These are phyloP conservation scores for Willowsia nigromaculata DNA, from an alignment of 2,888 invertebrate genomes.

Conservation along the genomic window DNA sequence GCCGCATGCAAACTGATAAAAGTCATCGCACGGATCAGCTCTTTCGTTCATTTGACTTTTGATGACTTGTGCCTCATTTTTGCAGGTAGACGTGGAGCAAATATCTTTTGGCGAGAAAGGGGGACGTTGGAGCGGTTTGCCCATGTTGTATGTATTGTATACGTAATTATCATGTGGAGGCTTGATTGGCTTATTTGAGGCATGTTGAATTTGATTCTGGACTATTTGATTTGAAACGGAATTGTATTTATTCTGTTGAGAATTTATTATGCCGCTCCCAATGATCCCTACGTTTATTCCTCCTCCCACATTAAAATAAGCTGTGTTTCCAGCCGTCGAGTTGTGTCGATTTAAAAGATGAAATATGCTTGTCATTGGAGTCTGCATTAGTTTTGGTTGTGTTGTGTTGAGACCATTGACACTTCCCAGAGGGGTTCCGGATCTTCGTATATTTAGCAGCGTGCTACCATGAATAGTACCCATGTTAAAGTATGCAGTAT, in stretches of 20 bases:
- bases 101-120: background rate
- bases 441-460: too few species aligned
- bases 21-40: constrained; percentile 90
- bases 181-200: background rate
- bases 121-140: background rate
- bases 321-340: too few species aligned
- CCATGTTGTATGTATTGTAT: background rate
- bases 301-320: too few species aligned
- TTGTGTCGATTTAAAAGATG: too few species aligned
- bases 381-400: too few species aligned
- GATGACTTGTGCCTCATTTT: constrained; percentile 78
- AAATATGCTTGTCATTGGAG: too few species aligned
- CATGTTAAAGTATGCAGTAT: background rate
- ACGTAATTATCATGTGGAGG: background rate
- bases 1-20: constrained; percentile 90
- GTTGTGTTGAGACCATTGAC: too few species aligned
- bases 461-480: too few species aligned
- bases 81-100: background rate
- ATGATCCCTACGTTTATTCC: too few species aligned
- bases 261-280: too few species aligned
- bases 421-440: background rate
- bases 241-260: too few species aligned
- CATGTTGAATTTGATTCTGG: background rate
- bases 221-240: background rate
- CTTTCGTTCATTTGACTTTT: constrained; percentile 79